Evolutionary conservation across 2,113 vertebrate genomes (phyloP).

Genomic region (Myodes glareolus): DNA sequence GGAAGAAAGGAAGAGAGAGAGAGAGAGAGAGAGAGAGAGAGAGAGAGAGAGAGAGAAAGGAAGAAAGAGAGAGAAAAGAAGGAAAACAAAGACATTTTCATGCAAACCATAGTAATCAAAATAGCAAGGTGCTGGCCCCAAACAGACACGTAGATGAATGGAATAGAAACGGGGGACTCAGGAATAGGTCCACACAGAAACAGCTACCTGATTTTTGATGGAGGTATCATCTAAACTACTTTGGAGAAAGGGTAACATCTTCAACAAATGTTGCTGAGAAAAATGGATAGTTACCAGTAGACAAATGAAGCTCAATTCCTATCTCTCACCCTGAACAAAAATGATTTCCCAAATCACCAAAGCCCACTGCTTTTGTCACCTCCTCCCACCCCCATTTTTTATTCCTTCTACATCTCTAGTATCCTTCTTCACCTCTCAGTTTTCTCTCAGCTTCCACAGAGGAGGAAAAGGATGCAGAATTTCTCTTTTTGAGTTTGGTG

Average conservation of each 20-base stretch:
- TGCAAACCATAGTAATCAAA: background rate
- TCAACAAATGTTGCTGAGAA: background rate
- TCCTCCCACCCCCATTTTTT: no score
- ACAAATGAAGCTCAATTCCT: background rate
- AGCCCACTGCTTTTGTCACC: background rate
- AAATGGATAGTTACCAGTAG: background rate
- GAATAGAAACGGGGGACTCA: background rate
- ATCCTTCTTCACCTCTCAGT: background rate
- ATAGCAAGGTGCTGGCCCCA: background rate
- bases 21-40: no score
- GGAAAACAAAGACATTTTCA: background rate
- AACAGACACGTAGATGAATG: background rate
- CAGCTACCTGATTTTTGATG: background rate
- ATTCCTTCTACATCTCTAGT: background rate
- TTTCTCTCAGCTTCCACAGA: background rate
- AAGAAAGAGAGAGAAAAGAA: background rate
- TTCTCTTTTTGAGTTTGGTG: background rate
- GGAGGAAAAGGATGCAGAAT: background rate
- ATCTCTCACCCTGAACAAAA: background rate
- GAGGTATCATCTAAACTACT: background rate
- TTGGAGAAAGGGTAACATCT: background rate
- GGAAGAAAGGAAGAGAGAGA: no score
- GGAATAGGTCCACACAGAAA: background rate
- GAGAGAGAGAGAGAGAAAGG: no score
- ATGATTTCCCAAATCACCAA: background rate